phyloP scores from a whole-genome alignment of 2,113 vertebrate species.

The Halichoeres trimaculatus region DNA sequence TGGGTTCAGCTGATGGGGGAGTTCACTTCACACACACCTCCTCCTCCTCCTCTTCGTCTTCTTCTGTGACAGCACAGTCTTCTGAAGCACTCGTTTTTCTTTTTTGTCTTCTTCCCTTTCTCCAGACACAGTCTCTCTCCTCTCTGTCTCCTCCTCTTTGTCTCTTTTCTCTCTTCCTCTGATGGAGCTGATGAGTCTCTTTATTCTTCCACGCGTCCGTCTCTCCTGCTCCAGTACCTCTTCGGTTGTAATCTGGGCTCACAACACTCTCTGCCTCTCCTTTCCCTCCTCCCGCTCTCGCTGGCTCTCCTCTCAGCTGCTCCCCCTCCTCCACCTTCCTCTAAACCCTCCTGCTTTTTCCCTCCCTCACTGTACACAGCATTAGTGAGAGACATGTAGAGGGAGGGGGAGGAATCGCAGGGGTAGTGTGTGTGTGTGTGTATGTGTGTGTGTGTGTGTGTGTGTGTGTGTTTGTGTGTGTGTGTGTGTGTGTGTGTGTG shows the following conservation, averaged over 20 bases:
- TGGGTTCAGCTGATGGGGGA: conserved; percentile 10
- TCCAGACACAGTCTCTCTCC: background rate
- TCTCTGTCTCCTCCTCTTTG: no score
- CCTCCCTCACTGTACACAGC: conserved; percentile 65
- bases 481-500: conserved; percentile 19
- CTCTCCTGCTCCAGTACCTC: conserved; percentile 21
- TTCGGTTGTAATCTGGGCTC: conserved; percentile 71
- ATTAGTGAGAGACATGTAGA: conserved; percentile 59
- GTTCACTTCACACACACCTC: conserved; percentile 35
- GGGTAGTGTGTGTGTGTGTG: conserved; percentile 56
- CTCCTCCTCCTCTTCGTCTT: conserved; percentile 23
- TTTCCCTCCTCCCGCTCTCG: conserved; percentile 51
- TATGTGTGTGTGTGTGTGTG: conserved; percentile 15
- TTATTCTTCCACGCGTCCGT: conserved; percentile 20
- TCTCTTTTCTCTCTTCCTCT: background rate
- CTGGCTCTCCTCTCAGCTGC: conserved; percentile 33
- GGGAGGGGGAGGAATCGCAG: conserved; percentile 70
- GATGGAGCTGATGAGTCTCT: conserved; percentile 8
- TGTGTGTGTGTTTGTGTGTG: conserved; percentile 20
- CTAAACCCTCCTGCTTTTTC: conserved; percentile 44
- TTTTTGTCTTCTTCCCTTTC: background rate
- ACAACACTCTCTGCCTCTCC: conserved; percentile 54
- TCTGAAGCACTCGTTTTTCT: conserved; percentile 13
- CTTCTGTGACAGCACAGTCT: conserved; percentile 45
- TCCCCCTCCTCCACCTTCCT: conserved; percentile 26